Conservation (phyloP, 2,113 vertebrate genomes). For the Jacana jacana region DNA sequence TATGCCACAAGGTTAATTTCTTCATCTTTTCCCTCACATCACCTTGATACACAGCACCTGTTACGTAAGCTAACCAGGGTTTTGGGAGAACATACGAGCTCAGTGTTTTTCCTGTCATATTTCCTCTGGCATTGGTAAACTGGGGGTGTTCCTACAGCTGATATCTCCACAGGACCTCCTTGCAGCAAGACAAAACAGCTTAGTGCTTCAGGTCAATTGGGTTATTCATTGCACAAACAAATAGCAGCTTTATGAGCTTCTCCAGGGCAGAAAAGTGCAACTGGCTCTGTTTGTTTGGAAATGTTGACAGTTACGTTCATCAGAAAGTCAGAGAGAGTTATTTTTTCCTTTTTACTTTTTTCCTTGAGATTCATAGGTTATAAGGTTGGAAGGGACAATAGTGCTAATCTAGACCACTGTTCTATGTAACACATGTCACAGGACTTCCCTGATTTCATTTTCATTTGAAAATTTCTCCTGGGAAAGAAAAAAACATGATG, state of each 20-base stretch:
- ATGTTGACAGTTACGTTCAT: not conserved
- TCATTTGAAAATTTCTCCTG: not conserved
- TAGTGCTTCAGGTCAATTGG: not conserved
- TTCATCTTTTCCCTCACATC: not conserved
- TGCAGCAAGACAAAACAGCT: not conserved
- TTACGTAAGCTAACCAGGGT: not conserved
- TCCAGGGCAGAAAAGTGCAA: not conserved
- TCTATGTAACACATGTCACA: rapidly evolving
- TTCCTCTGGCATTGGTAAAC: not conserved
- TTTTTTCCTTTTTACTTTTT: not conserved
- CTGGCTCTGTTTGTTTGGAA: not conserved
- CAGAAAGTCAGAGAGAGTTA: not conserved
- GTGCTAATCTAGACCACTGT: not conserved
- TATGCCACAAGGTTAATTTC: not conserved
- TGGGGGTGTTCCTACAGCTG: not conserved
- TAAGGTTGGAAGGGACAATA: not conserved
- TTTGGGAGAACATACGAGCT: not conserved
- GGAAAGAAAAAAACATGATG: not conserved
- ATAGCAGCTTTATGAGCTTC: not conserved
- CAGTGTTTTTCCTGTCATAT: not conserved
- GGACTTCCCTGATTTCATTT: not conserved
- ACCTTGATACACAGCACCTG: not conserved
- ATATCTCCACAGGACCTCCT: not conserved
- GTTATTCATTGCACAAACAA: not conserved
- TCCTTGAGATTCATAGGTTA: not conserved